A percentile compares a stretch with the other conserved stretches of the same genome.
phyloP scores from a whole-genome alignment of 2,888 invertebrate genomes.

The Pomacea canaliculata region DNA sequence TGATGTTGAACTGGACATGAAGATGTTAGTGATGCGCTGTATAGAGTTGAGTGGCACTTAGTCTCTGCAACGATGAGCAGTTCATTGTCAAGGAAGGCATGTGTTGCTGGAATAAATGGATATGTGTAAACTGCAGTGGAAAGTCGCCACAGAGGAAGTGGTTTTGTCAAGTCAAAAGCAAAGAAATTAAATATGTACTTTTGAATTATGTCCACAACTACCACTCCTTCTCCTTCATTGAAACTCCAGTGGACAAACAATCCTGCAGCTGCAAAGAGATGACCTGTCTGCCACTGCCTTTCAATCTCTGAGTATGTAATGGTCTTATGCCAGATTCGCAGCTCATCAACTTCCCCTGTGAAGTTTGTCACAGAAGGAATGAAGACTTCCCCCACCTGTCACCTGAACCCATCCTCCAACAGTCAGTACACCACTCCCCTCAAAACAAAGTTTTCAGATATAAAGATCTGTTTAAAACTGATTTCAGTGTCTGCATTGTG shows the following conservation, averaged over 20 bases:
- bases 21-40: constrained; percentile 18
- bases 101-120: constrained; percentile 19
- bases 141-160: constrained; percentile 30
- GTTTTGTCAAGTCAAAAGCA: constrained; percentile 22
- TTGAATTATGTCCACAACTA: constrained; percentile 25
- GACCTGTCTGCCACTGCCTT: constrained; percentile 13
- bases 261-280: not conserved
- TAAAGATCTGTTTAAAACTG: not conserved
- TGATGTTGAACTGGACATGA: constrained; percentile 13
- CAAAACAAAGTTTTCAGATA: constrained; percentile 12
- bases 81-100: constrained; percentile 23
- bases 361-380: constrained; percentile 12
- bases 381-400: not conserved
- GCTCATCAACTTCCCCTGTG: constrained; percentile 40
- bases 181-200: constrained; percentile 30
- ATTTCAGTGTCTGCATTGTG: not conserved
- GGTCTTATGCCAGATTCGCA: constrained; percentile 40
- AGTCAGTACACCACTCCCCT: constrained; percentile 24
- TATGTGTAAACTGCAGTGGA: constrained; percentile 26
- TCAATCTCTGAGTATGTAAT: constrained; percentile 32
- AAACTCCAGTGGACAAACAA: constrained; percentile 38
- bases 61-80: constrained; percentile 23
- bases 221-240: constrained; percentile 38
- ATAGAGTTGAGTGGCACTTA: constrained; percentile 26
- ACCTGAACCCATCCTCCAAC: constrained; percentile 27